These are phyloP conservation scores for Uria lomvia DNA, from an alignment of 2,113 vertebrate species.

Conservation along the genomic window DNA sequence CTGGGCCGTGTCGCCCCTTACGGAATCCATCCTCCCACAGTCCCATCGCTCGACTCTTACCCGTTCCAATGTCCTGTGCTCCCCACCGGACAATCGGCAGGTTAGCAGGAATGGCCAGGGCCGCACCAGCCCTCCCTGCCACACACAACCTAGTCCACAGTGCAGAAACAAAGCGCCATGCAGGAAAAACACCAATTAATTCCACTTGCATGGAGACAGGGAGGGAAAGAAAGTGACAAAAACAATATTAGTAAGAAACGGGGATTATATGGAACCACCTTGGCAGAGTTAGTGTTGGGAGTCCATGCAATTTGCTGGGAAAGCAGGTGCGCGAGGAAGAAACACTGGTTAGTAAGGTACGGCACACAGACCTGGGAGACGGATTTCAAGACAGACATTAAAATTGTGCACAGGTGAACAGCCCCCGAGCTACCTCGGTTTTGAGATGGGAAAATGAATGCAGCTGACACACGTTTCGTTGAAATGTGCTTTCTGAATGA, in stretches of 20 bases:
- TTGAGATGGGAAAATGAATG: conserved; percentile 19
- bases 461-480: background rate
- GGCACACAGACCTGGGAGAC: conserved; percentile 32
- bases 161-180: conserved; percentile 59
- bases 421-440: background rate
- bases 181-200: conserved; percentile 47
- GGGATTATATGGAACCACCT: background rate
- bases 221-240: conserved; percentile 52
- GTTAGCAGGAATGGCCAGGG: conserved; percentile 35
- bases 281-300: background rate
- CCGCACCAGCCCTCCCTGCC: conserved; percentile 54
- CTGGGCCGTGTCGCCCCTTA: background rate
- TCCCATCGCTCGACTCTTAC: conserved; percentile 44
- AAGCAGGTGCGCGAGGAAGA: conserved; percentile 35
- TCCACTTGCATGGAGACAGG: conserved; percentile 27
- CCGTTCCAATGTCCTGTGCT: conserved; percentile 50
- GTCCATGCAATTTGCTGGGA: conserved; percentile 45
- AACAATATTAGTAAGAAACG: conserved; percentile 32
- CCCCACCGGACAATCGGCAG: conserved; percentile 44
- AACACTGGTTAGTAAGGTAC: conserved; percentile 25
- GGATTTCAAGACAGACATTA: conserved; percentile 46
- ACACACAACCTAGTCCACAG: conserved; percentile 56
- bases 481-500: conserved; percentile 36
- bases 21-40: conserved; percentile 30
- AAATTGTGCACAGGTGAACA: conserved; percentile 26